A percentile compares a stretch with the other conserved stretches of the same genome.
These are phyloP conservation scores for Lumbricus terrestris DNA, from an alignment of 2,888 invertebrate species.

Conservation along the genomic window DNA sequence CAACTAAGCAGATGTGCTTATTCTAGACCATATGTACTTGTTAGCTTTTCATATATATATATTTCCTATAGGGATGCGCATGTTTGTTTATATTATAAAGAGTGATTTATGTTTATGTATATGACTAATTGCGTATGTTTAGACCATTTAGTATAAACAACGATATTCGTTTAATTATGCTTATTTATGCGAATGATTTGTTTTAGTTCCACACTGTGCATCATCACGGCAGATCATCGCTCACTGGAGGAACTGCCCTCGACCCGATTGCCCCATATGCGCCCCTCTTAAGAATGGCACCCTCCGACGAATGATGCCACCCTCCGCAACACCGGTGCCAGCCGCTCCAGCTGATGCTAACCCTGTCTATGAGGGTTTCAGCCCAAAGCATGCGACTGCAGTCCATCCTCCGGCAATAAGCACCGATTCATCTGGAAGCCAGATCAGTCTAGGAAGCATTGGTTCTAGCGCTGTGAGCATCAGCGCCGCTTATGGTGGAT, in stretches of 20 bases:
- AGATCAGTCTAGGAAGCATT: neutral
- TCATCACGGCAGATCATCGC: constrained; percentile 97
- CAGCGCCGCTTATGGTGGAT: neutral
- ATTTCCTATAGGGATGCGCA: neutral
- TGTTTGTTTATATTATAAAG: neutral
- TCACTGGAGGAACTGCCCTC: constrained; percentile 97
- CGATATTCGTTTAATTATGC: neutral
- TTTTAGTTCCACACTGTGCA: constrained; percentile 86
- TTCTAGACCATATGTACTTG: too few species aligned
- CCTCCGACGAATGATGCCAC: neutral
- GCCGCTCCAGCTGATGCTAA: constrained; percentile 5
- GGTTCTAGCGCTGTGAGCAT: neutral
- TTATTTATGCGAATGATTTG: neutral
- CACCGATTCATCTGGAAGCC: neutral
- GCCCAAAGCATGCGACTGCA: constrained; percentile 10
- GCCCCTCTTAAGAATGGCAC: constrained; percentile 80
- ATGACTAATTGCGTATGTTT: neutral
- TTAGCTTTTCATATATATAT: neutral
- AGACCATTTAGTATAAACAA: too few species aligned
- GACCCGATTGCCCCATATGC: constrained; percentile 95
- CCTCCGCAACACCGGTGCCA: neutral
- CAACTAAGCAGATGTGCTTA: too few species aligned
- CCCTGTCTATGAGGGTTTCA: constrained; percentile 3
- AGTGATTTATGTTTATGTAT: neutral
- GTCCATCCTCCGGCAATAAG: neutral